These are phyloP conservation scores for Calidris pygmaea DNA, from an alignment of 2,113 vertebrate genomes.

Conservation along the genomic window DNA sequence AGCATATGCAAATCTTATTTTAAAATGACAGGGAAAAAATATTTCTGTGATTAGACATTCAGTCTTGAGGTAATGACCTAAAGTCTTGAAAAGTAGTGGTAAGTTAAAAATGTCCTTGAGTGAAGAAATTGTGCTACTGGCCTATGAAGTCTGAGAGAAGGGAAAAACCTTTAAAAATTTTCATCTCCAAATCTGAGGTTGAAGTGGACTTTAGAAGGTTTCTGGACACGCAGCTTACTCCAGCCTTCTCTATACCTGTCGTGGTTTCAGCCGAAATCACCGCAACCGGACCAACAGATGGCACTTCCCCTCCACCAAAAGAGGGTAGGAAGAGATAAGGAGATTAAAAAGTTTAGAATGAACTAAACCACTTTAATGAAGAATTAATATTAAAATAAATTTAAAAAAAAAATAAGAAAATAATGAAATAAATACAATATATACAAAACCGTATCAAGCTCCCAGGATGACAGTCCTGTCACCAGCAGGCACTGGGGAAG, in stretches of 20 bases:
- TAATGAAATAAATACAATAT: too few relatives aligned
- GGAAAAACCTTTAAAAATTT: not conserved
- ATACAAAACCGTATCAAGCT: too few relatives aligned
- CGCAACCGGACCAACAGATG: too few relatives aligned
- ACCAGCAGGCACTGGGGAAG: too few relatives aligned
- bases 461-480: too few relatives aligned
- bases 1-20: rapidly evolving
- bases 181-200: not conserved
- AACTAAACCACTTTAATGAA: too few relatives aligned
- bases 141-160: not conserved
- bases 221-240: not conserved
- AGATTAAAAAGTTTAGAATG: too few relatives aligned
- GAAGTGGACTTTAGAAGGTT: not conserved
- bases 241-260: not conserved
- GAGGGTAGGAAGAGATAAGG: too few relatives aligned
- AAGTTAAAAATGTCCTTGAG: not conserved
- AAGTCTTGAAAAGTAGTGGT: not conserved
- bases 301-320: too few relatives aligned
- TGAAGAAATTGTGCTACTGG: not conserved
- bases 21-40: not conserved
- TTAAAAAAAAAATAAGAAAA: too few relatives aligned
- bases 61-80: not conserved
- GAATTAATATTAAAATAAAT: too few relatives aligned
- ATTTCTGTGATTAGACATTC: not conserved
- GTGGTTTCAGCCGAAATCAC: too few relatives aligned